Base-by-base conservation (phyloP, 2,797 vertebrate species). In the Tenualosa thibaudeaui region DNA sequence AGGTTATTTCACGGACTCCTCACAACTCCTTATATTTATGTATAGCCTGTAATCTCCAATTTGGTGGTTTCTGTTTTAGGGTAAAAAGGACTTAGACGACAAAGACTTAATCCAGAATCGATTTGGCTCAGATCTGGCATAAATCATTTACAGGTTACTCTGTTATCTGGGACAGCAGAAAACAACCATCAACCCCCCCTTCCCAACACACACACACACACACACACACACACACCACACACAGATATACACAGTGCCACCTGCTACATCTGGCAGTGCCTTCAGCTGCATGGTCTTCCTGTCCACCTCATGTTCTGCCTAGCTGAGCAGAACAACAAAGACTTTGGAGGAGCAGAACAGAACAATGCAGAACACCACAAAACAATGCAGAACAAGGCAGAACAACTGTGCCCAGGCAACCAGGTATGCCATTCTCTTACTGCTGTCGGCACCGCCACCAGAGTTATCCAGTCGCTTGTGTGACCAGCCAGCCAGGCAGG, bases 351-450 rank as follows among this genome's bases (percentile, higher is more conserved):
- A 46, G 51, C 1, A 4, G 9, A 31, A 65, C 24, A 65, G 62
- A 1, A 24, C 10, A 10, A 3, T 1, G 31, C 31, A 31, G 31
- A 31, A 31, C 31, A 31, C 31, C 31, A 31, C 31, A 31, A 31
- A 31, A 31, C 31, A 31, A 31, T 1, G 31, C 31, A 24, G 62
- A 31, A 65, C 62, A 65, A 65, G 3, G 62, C 62, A 65, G 26
- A 31, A 31, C 62, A 26, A 10, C 62, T 10, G 26, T 26, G 62
- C 24, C 62, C 53, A 31, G 83, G 81, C 84, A 50, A 12, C 37
- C 15, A 85, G 58, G 4, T 54, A 60, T 2, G 8, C 87, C 86
- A 81, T 86, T 65, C 24, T 65, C 83, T 82, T 56, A 83, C 83
- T 49, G 83, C 62, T 24, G 31, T 3, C 62, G 24, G 24, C 2